Evolutionary conservation across 2,888 invertebrate genomes (phyloP).

Genomic region (Cheilosia vulpina): DNA sequence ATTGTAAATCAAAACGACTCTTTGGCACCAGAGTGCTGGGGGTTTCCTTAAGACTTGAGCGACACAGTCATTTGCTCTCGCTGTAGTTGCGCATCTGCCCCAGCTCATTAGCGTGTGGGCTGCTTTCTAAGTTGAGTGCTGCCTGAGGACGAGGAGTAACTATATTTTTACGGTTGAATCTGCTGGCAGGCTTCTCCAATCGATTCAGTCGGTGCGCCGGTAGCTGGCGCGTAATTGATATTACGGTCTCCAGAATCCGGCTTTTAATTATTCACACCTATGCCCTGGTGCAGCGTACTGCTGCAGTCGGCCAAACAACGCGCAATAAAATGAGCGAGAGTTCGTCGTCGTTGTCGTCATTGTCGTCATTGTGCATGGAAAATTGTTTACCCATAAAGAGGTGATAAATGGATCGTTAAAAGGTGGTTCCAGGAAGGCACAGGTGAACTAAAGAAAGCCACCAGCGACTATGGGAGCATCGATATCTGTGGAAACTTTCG

Average conservation of each 20-base stretch:
- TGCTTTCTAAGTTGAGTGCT: conserved; percentile 32
- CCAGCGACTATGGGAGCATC: conserved; percentile 16
- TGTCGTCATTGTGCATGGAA: conserved; percentile 17
- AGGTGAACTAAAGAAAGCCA: conserved; percentile 20
- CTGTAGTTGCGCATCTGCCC: not conserved
- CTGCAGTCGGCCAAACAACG: not conserved
- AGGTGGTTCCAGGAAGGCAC: conserved; percentile 41
- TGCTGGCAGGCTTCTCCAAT: conserved; percentile 16
- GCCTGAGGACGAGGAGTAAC: conserved; percentile 23
- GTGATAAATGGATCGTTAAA: conserved; percentile 66
- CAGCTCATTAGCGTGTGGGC: conserved; percentile 26
- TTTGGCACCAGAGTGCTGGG: conserved; percentile 42
- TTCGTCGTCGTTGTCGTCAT: not conserved
- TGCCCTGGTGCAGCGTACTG: not conserved
- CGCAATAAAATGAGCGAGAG: conserved; percentile 31
- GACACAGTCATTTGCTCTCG: conserved; percentile 20
- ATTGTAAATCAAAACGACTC: conserved; percentile 56
- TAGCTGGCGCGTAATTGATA: conserved; percentile 42
- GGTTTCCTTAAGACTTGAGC: conserved; percentile 32
- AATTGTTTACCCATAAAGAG: conserved; percentile 56
- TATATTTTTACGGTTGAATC: conserved; percentile 10
- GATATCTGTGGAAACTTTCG: conserved; percentile 6
- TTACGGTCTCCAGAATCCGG: conserved; percentile 52
- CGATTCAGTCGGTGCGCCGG: conserved; percentile 12
- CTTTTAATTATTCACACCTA: conserved; percentile 56